These are phyloP conservation scores for Plecturocebus donacophilus DNA, from an alignment of 2,113 vertebrate genomes.

Conservation along the genomic window DNA sequence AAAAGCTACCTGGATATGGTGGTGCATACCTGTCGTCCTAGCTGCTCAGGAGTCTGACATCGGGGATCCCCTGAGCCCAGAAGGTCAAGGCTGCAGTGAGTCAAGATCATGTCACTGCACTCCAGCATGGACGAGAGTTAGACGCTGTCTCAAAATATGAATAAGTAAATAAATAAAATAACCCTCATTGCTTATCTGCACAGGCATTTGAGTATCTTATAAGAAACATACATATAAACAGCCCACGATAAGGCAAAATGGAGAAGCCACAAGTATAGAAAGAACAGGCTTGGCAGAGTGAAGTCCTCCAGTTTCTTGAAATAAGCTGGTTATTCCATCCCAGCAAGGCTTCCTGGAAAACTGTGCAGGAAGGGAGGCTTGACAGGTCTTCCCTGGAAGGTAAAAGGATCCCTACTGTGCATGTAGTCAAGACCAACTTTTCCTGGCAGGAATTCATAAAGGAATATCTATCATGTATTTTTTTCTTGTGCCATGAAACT, in stretches of 20 bases:
- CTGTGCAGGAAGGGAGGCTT: rapidly evolving
- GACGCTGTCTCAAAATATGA: too few relatives aligned
- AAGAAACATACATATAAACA: rapidly evolving
- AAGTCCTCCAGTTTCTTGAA: neutral
- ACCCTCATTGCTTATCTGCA: neutral
- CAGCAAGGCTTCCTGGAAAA: neutral
- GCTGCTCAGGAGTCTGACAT: too few relatives aligned
- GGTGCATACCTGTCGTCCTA: too few relatives aligned
- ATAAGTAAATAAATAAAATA: neutral
- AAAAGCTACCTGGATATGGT: too few relatives aligned
- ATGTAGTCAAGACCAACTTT: neutral
- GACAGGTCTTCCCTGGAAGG: neutral
- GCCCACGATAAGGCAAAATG: rapidly evolving
- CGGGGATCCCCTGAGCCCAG: too few relatives aligned
- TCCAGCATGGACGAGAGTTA: too few relatives aligned
- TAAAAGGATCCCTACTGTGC: rapidly evolving
- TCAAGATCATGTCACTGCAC: too few relatives aligned
- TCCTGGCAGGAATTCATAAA: neutral
- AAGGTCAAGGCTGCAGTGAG: too few relatives aligned
- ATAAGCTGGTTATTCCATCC: rapidly evolving
- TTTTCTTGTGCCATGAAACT: too few relatives aligned
- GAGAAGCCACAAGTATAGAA: rapidly evolving
- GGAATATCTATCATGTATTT: neutral
- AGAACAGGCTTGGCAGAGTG: neutral
- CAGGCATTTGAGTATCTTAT: neutral